Percentiles rank a stretch among this genome's conserved stretches.
Conservation (phyloP, 2,797 vertebrate genomes). For the Gambelia wislizenii region DNA sequence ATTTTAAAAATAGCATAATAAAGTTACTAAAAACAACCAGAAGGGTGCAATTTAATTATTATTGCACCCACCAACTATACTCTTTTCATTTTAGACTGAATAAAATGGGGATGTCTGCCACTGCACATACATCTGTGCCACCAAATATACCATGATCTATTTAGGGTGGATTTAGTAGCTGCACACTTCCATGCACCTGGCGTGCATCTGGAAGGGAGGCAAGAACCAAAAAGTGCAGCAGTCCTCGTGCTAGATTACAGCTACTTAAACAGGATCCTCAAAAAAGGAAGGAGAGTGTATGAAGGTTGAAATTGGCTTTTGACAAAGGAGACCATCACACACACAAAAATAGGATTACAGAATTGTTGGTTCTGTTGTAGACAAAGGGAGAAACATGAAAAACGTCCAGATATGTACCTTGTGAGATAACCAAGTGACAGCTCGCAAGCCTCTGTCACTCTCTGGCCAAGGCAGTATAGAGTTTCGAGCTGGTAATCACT, state of each 20-base stretch:
- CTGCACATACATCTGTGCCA: too few species aligned
- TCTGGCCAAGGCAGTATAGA: conserved; percentile 12
- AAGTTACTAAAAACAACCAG: neutral
- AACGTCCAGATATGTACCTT: neutral
- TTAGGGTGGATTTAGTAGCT: neutral
- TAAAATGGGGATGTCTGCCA: too few species aligned
- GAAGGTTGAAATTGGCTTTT: neutral
- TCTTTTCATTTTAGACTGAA: neutral
- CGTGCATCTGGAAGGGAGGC: neutral
- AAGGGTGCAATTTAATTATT: neutral
- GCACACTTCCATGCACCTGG: neutral
- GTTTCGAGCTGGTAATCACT: neutral
- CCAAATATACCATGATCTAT: neutral
- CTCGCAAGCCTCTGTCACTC: conserved; percentile 23
- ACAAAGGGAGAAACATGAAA: neutral
- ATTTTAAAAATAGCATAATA: conserved; percentile 40
- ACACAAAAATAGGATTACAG: neutral
- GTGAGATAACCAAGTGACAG: neutral
- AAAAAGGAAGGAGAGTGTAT: too few species aligned
- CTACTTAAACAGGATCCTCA: neutral
- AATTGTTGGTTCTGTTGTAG: neutral
- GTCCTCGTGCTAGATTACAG: neutral
- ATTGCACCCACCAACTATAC: neutral
- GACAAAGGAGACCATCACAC: neutral
- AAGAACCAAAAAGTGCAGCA: neutral